Evolutionary conservation across 2,888 invertebrate species (phyloP).

Genomic region (Drosophila seclusa): DNA sequence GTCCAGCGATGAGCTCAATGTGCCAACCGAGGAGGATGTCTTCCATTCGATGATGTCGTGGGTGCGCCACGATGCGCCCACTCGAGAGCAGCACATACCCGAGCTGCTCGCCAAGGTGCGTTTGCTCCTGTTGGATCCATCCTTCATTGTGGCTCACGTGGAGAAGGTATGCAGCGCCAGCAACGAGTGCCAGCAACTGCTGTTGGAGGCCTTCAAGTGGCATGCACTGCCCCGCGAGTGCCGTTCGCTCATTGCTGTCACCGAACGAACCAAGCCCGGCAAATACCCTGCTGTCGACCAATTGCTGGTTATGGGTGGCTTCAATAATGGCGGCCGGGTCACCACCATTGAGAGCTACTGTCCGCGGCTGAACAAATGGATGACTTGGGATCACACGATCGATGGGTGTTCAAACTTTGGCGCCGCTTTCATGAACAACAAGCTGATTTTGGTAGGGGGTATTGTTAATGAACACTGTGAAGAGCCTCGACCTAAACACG

Average conservation of each 20-base stretch:
- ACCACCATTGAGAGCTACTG: slow-evolving; percentile 95
- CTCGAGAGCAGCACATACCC: slow-evolving; percentile 89
- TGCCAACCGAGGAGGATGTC: slow-evolving; percentile 94
- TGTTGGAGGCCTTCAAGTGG: slow-evolving; percentile 97
- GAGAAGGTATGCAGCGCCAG: slow-evolving; percentile 88
- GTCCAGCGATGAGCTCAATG: slow-evolving; percentile 95
- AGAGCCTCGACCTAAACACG: slow-evolving; percentile 93
- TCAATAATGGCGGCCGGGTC: too few species aligned
- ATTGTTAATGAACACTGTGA: too few species aligned
- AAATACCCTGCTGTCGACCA: slow-evolving; percentile 89
- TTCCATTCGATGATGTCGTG: slow-evolving; percentile 95
- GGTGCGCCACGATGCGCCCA: slow-evolving; percentile 92
- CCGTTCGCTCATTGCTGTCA: slow-evolving; percentile 89
- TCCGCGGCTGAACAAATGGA: slow-evolving; percentile 84
- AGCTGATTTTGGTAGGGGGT: slow-evolving; percentile 94
- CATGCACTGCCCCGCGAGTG: slow-evolving; percentile 93
- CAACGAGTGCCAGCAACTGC: slow-evolving; percentile 92
- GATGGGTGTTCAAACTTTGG: slow-evolving; percentile 93
- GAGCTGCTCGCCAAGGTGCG: slow-evolving; percentile 91
- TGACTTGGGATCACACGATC: slow-evolving; percentile 83
- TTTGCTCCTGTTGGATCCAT: slow-evolving; percentile 93
- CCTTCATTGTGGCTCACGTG: slow-evolving; percentile 95
- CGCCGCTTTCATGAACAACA: slow-evolving; percentile 92
- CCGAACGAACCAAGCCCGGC: slow-evolving; percentile 93
- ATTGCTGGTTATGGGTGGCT: slow-evolving; percentile 94